Base-by-base conservation (phyloP, 1,140 invertebrate genomes). In the Macrostomum lignano region DNA sequence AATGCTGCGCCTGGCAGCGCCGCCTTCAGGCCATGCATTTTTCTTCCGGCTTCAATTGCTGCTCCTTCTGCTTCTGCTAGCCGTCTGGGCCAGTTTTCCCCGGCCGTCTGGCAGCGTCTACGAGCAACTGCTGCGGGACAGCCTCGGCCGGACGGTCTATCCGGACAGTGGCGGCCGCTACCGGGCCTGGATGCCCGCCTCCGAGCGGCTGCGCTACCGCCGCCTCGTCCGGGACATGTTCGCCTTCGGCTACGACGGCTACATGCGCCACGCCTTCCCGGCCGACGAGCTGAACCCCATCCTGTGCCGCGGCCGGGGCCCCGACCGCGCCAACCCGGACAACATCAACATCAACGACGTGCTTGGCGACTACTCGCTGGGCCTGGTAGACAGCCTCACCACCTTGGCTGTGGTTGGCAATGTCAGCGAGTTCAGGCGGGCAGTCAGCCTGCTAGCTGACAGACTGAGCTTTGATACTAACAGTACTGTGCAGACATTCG, bases 311-410 rank as follows among this genome's bases (percentile, higher is more conserved):
- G 65, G 65, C 13, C 45, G 66, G 36, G 65, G 65, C 17, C 63
- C 65, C 31, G 68, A 70, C 53, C 54, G 65, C 48, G 58, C 62
- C 3, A 61, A 68, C 48, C 70, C 68, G 32, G 61, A 59, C 19
- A 72, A 71, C 45, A 68, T 71, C 33, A 72, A 72, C 44, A 70
- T 71, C 25, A 72, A 72, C 55, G 70, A 72, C 56, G 67, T 67
- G 10, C 49, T 72, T 2, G 70, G 70, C 28, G 68, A 72, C 39
- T 67, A 64, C 44, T 56, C 55, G 19, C 44, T 67, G 20, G 66
- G 62, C 13, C 42, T 67, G 28, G 52, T 66, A 24, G 65, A 67
- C 46, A 46, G 61, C 4, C 43, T 67, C 19, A 62, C 62, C 39
- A 63, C 64, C 2, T 42, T 68, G 20, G 60, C 57, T 21, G 62